Percentiles rank a stretch among this genome's conserved stretches.
Conservation (phyloP, 2,113 vertebrate species). For the Aspiorhynchus laticeps region DNA sequence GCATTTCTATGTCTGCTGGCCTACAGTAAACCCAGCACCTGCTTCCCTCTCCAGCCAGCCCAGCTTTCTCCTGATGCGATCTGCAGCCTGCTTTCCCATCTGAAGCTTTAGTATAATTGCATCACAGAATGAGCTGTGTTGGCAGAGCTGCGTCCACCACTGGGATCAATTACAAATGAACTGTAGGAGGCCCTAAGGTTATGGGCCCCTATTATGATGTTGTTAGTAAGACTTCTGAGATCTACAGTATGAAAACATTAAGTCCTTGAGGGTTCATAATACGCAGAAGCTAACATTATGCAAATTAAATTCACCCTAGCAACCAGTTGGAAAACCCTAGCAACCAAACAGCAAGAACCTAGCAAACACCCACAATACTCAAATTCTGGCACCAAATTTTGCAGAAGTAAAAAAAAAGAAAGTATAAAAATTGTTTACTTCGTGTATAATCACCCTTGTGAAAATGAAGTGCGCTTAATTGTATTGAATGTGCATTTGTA, state of each 20-base stretch:
- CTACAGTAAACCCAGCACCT: conserved; percentile 32
- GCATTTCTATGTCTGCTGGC: conserved; percentile 52
- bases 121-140: conserved; percentile 32
- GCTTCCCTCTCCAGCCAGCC: not conserved
- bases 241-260: not conserved
- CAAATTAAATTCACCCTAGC: not conserved
- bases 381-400: not conserved
- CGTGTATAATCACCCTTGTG: not conserved
- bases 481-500: not conserved
- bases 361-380: not conserved
- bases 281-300: not conserved
- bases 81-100: not conserved
- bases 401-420: not conserved
- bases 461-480: not conserved
- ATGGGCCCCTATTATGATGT: not conserved
- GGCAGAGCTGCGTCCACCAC: conserved; percentile 48
- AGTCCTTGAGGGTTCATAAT: not conserved
- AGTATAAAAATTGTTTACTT: not conserved
- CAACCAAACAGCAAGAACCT: not conserved
- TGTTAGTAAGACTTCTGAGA: not conserved
- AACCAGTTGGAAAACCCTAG: not conserved
- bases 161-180: conserved; percentile 60
- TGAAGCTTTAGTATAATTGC: conserved; percentile 22
- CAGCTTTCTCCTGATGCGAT: not conserved
- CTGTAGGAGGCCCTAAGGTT: conserved; percentile 16